Percentiles rank a stretch among this genome's conserved stretches.
phyloP scores from a whole-genome alignment of 2,797 vertebrate genomes.

The Melanotaenia maccullochi region DNA sequence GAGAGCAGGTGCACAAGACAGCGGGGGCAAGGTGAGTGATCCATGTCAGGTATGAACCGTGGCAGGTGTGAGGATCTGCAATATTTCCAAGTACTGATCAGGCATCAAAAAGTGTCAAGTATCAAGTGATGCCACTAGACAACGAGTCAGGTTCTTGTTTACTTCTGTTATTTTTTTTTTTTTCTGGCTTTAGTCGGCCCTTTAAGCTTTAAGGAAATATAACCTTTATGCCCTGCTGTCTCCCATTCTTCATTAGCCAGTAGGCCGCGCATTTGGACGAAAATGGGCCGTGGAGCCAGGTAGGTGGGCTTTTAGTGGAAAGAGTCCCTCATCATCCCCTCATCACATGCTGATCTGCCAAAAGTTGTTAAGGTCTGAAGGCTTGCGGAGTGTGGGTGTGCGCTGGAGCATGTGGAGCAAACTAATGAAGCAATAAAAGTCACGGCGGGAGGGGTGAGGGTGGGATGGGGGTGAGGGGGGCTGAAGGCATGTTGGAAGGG shows the following conservation, averaged over 20 bases:
- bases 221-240: conserved; percentile 18
- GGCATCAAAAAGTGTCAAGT: conserved; percentile 18
- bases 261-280: conserved; percentile 31
- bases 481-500: conserved; percentile 52
- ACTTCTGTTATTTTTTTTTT: neutral
- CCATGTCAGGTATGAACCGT: conserved; percentile 30
- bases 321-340: conserved; percentile 69
- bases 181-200: neutral
- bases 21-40: conserved; percentile 38
- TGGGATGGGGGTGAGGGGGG: conserved; percentile 4
- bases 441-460: conserved; percentile 82
- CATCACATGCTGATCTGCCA: conserved; percentile 74
- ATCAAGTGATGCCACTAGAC: neutral
- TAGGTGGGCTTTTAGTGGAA: conserved; percentile 69
- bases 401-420: conserved; percentile 87
- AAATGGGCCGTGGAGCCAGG: conserved; percentile 41
- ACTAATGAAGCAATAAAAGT: conserved; percentile 99
- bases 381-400: conserved; percentile 74
- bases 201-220: neutral
- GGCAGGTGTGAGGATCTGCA: conserved; percentile 31
- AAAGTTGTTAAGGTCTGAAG: conserved; percentile 76
- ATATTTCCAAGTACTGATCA: conserved; percentile 1
- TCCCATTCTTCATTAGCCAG: conserved; percentile 31
- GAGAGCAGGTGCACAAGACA: conserved; percentile 30
- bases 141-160: conserved; percentile 5